phyloP scores from a whole-genome alignment of 2,113 vertebrate species.

The Saccopteryx leptura region DNA sequence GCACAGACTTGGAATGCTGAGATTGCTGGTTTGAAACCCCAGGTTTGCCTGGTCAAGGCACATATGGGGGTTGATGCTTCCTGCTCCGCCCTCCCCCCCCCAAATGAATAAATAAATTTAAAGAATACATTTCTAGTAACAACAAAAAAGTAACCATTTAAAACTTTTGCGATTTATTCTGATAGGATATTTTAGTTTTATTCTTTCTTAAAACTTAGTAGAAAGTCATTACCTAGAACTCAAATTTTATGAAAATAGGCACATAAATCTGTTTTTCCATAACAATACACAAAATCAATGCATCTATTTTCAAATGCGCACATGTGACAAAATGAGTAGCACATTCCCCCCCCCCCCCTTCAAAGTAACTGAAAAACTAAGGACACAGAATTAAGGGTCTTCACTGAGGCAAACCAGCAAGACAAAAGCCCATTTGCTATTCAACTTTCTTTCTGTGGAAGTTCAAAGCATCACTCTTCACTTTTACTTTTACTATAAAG shows the following conservation, averaged over 20 bases:
- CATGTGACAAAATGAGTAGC: background rate
- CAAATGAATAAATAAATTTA: no score
- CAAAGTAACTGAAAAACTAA: constrained; percentile 56
- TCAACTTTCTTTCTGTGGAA: constrained; percentile 59
- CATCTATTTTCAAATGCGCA: constrained; percentile 46
- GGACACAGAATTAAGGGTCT: constrained; percentile 58
- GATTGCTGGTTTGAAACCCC: no score
- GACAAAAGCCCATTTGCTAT: constrained; percentile 70
- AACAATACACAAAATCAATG: background rate
- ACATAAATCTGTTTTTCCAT: constrained; percentile 37
- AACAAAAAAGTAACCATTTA: background rate
- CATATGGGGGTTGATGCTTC: no score
- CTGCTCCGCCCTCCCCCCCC: no score
- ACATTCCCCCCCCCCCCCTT: constrained; percentile 16
- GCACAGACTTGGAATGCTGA: no score
- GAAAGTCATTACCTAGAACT: constrained; percentile 19
- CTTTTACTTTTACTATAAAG: constrained; percentile 58
- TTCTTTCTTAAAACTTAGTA: constrained; percentile 41
- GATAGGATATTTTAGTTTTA: background rate
- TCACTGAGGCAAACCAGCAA: constrained; percentile 58
- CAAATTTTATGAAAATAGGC: constrained; percentile 26
- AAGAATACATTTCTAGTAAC: background rate
- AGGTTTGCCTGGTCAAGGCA: no score
- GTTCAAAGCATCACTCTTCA: constrained; percentile 61
- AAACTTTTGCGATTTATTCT: constrained; percentile 10